A percentile compares a stretch with the other conserved stretches of the same genome.
Evolutionary conservation across 2,113 vertebrate genomes (phyloP).

Genomic region (Piprites chloris): DNA sequence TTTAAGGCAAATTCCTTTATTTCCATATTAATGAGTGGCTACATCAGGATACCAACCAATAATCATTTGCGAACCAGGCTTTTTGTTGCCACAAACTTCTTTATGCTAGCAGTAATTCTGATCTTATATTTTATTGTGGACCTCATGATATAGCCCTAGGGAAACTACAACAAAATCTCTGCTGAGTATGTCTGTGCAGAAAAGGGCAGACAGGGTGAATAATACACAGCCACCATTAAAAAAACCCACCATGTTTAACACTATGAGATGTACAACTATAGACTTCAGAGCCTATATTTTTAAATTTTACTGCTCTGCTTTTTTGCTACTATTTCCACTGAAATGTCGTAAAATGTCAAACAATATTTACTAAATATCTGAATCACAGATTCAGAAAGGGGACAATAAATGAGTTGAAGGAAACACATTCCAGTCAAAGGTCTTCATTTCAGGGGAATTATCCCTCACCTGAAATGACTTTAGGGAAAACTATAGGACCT

Average conservation of each 20-base stretch:
- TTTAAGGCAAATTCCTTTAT: neutral
- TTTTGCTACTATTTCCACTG: neutral
- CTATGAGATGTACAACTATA: neutral
- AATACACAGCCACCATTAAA: constrained; percentile 25
- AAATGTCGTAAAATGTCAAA: neutral
- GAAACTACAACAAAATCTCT: neutral
- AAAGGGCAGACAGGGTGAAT: neutral
- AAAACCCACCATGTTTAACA: neutral
- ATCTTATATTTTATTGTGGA: neutral
- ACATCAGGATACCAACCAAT: neutral
- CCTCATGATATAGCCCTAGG: neutral
- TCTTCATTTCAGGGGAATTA: neutral
- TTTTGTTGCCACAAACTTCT: neutral
- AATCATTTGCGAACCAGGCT: neutral
- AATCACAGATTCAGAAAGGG: neutral
- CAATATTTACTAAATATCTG: neutral
- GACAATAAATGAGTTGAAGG: neutral
- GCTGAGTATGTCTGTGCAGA: neutral
- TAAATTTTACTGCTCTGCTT: neutral
- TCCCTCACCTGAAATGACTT: neutral
- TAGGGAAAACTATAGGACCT: neutral
- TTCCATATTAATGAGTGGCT: neutral
- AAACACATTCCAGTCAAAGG: neutral
- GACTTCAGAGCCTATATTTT: neutral
- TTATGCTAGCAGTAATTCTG: neutral